Evolutionary conservation across 2,888 invertebrate species (phyloP), one percentile per base, ranked within the genome.

Genomic region (Noctua pronuba): DNA sequence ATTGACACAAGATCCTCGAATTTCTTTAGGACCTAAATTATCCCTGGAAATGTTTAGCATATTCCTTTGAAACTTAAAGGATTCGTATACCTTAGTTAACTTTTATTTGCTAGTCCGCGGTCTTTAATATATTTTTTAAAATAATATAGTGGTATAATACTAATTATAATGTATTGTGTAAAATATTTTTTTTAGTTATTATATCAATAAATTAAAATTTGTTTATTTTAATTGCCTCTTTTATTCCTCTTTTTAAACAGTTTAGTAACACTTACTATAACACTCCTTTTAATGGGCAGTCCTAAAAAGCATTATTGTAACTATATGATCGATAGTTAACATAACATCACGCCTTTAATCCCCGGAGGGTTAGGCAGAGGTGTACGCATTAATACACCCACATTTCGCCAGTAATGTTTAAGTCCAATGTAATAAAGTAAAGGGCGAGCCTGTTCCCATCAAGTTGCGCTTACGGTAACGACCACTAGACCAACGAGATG

Each of bases 131-230:
- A 95, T 96, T 95, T 94, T 87, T 85, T 84, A 95, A 95, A 92
- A 94, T 95, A 95, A 95, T 95, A 95, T 96, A 96, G 96, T 92
- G 92, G 95, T 96, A 95, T 96, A 96, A 96, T 94, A 96, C 96
- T 96, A 96, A 96, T 96, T 95, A 95, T 95, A 96, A 96, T 95
- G 95, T 96, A 96, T 95, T 95, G 95, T 96, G 96, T 95, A 96
- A 96, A 95, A 96, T 95, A 95, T 95, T 95, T 95, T 95, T 95
- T 96, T 96, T 95, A 93, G 94, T 95, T 95, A 95, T 95, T 96
- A 95, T 95, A 96, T 96, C 96, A 96, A 96, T 96, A 96, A 96
- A 96, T 96, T 96, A 96, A 96, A 96, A 96, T 96, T 96, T 96
- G 96, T 96, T 96, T 96, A 96, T 96, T 96, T 96, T 94, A 95